Evolutionary conservation across 1,140 invertebrate species (phyloP), one percentile per base, ranked within the genome.

Genomic region (Drosophila yakuba): DNA sequence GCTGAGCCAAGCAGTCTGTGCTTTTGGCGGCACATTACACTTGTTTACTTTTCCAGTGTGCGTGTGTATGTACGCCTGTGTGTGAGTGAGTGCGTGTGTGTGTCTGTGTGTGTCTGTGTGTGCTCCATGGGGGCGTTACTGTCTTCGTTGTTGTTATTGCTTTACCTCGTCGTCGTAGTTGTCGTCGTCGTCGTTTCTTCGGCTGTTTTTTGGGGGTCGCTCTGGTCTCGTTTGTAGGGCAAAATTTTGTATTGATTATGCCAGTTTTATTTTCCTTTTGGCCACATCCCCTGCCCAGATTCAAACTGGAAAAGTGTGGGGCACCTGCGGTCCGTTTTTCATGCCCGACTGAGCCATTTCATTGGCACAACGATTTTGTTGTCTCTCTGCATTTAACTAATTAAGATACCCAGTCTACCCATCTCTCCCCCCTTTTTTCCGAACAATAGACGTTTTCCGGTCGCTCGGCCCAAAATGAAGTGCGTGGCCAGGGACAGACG

Each of bases 201-300:
- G 62, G 50, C 43, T 47, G 39, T 63, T 83, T 79, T 88, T 89
- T 77, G 77, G 80, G 67, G 80, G 82, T 82, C 83, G 82, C 67
- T 83, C 74, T 89, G 68, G 60, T 74, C 62, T 81, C 83, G 89
- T 89, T 91, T 86, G 74, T 91, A 84, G 88, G 88, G 75, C 88
- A 91, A 91, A 91, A 84, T 88, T 91, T 67, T 91, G 88, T 91
- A 91, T 91, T 83, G 88, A 91, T 91, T 91, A 88, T 84, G 89
- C 52, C 61, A 32, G 38, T 58, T 64, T 71, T 78, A 67, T 63
- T 32, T 58, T 75, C 50, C 57, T 47, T 74, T 20, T 51, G 10
- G 7, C n/a, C 36, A 39, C 25, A 48, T 12, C 15, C 25, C 36
- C 38, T 39, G 32, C 10, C 17, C 36, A 38, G 10, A 4, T 38